These are phyloP conservation scores for Sarcoramphus papa DNA, from an alignment of 2,797 vertebrate species.

Conservation along the genomic window DNA sequence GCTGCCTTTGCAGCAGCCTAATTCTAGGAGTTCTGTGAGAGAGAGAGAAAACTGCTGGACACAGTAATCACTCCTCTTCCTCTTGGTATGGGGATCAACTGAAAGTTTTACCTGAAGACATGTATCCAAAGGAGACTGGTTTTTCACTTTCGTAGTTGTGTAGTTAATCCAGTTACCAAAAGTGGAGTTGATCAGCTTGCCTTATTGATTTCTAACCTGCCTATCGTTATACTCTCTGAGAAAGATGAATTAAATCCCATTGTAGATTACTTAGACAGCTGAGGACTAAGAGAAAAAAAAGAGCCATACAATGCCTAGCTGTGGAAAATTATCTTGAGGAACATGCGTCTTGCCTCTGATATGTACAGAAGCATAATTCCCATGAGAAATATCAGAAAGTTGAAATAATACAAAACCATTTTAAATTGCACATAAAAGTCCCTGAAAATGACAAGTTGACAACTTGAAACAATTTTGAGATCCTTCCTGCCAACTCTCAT, in stretches of 20 bases:
- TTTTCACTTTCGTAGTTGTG: neutral
- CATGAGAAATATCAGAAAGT: constrained; percentile 39
- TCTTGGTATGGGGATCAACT: neutral
- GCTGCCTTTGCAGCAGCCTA: neutral
- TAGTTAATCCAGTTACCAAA: neutral
- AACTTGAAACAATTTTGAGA: constrained; percentile 56
- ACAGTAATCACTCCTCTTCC: neutral
- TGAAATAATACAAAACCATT: constrained; percentile 48
- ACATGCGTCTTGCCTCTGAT: neutral
- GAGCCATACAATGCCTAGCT: neutral
- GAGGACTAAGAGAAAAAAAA: neutral
- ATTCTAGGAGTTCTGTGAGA: neutral
- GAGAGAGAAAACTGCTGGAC: neutral
- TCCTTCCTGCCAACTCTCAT: constrained; percentile 44
- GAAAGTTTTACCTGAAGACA: neutral
- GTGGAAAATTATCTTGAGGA: neutral
- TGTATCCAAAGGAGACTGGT: neutral
- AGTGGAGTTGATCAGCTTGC: neutral
- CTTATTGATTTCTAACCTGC: neutral
- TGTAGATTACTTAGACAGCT: neutral
- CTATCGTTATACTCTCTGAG: neutral
- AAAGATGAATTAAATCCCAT: constrained; percentile 18
- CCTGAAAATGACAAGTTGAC: constrained; percentile 58
- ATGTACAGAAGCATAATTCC: neutral
- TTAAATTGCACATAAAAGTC: constrained; percentile 50